Evolutionary conservation across 2,888 invertebrate species (phyloP).

Genomic region (Selenia dentaria): DNA sequence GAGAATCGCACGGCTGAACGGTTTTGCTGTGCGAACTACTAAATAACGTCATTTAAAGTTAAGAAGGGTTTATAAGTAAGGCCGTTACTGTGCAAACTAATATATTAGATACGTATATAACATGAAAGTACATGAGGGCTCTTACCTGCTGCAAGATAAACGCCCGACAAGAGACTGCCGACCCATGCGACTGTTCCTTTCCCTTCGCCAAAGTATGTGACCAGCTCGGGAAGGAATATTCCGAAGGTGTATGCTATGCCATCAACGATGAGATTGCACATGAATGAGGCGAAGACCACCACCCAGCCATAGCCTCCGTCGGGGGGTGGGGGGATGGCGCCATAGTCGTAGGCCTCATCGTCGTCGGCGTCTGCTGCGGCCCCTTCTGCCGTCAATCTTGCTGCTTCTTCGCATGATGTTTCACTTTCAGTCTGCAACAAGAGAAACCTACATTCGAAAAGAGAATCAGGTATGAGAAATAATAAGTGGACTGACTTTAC

Average conservation of each 20-base stretch:
- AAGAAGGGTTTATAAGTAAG: too few species aligned
- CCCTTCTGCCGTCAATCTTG: constrained; percentile 89
- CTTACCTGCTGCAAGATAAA: constrained; percentile 96
- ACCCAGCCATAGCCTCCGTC: constrained; percentile 97
- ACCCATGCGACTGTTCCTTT: constrained; percentile 96
- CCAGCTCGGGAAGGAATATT: constrained; percentile 93
- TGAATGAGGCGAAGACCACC: constrained; percentile 97
- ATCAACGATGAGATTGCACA: constrained; percentile 99
- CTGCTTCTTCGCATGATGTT: constrained; percentile 93
- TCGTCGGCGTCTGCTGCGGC: constrained; percentile 85
- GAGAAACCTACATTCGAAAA: background rate
- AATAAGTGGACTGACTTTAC: too few species aligned
- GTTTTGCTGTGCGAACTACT: too few species aligned
- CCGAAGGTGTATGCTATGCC: constrained; percentile 99
- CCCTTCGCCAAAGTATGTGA: constrained; percentile 92
- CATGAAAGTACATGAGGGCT: constrained; percentile 20
- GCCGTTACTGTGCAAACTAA: too few species aligned
- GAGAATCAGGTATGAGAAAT: too few species aligned
- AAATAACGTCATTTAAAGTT: too few species aligned
- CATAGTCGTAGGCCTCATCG: constrained; percentile 87
- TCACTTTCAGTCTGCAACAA: constrained; percentile 93
- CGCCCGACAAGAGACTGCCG: constrained; percentile 97
- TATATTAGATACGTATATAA: too few species aligned
- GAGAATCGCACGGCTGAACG: too few species aligned
- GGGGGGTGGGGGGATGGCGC: constrained; percentile 93